Conservation (phyloP, 2,797 vertebrate genomes). For the Parotocinclus haroldoi region DNA sequence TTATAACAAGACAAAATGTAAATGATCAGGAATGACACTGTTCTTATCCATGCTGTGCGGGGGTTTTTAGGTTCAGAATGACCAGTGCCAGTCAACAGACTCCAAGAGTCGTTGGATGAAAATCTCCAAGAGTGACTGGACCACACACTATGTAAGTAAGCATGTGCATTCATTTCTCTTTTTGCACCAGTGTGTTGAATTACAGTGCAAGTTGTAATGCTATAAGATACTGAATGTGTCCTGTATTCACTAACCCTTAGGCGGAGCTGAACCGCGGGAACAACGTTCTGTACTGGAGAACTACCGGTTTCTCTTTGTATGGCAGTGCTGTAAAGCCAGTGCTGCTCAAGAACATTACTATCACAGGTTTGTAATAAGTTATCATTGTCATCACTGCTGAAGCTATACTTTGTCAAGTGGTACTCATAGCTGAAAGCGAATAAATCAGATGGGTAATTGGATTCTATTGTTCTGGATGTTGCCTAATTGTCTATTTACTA, state of each 20-base stretch:
- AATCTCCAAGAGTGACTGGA: conserved; percentile 82
- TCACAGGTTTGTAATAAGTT: conserved; percentile 77
- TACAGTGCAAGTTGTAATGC: not conserved
- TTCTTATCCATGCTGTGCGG: not conserved
- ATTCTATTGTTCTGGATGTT: too few species aligned
- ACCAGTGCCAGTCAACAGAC: conserved; percentile 89
- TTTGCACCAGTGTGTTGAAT: too few species aligned
- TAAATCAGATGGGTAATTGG: too few species aligned
- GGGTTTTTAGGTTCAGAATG: conserved; percentile 84
- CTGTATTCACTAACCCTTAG: conserved; percentile 58
- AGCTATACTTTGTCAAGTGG: too few species aligned
- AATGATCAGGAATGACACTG: too few species aligned
- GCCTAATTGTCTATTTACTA: too few species aligned
- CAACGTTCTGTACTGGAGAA: conserved; percentile 92
- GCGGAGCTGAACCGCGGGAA: conserved; percentile 81
- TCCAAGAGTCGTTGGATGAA: conserved; percentile 83
- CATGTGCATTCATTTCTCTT: too few species aligned
- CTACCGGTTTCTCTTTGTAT: conserved; percentile 75
- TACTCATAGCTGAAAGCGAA: too few species aligned
- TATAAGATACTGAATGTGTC: not conserved
- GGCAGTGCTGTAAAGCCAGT: conserved; percentile 78
- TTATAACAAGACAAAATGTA: too few species aligned
- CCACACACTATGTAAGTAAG: conserved; percentile 73
- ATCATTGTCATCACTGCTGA: not conserved
- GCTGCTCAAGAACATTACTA: conserved; percentile 82